Base-by-base conservation (phyloP, 53 echinoderm and acorn worm species). In the Arbacia lixula region DNA sequence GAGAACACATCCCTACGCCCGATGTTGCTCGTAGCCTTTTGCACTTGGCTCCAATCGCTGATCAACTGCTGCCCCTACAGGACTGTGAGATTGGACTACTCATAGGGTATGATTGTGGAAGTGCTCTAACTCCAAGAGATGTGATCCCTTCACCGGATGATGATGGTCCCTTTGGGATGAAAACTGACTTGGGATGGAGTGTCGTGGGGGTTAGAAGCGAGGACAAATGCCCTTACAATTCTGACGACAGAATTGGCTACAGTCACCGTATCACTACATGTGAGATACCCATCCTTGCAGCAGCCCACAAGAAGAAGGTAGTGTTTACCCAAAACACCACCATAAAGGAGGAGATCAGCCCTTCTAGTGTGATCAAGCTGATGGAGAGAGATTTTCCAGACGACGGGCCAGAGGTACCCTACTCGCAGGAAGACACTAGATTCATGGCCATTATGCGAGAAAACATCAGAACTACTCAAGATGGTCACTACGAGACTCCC, bases 401-500 rank as follows among this genome's bases (percentile, higher is more conserved):
- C 16, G 19, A 38, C 26, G 50, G 58, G 4, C 46, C 29, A 2
- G 65, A 83, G 28, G 90, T 39, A 29, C 58, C 60, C 1, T 78
- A n/a, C 32, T 86, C 88, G 21, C 84, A 87, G 73, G 69, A 87
- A 29, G 85, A 84, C 58, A 51, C 83, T 60, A 81, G 64, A 38
- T 85, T 71, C 57, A 64, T 86, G 64, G 43, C 20, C 16, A 84
- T 68, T 29, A 31, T 91, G 65, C 62, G 73, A 33, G 36, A 46
- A 17, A 80, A 54, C 16, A 71, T 85, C 12, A 40, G 49, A 6
- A 4, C 42, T 5, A 22, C 68, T 32, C 36, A 68, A 20, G 56
- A 68, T 11, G 85, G 88, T 36, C 88, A 91, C 36, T 40, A 77
- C 40, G 85, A 91, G 52, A 88, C 74, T 83, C 91, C 88, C 41